These are phyloP conservation scores for Cyrtodaria siliqua DNA, from an alignment of 2,888 invertebrate genomes.

Conservation along the genomic window DNA sequence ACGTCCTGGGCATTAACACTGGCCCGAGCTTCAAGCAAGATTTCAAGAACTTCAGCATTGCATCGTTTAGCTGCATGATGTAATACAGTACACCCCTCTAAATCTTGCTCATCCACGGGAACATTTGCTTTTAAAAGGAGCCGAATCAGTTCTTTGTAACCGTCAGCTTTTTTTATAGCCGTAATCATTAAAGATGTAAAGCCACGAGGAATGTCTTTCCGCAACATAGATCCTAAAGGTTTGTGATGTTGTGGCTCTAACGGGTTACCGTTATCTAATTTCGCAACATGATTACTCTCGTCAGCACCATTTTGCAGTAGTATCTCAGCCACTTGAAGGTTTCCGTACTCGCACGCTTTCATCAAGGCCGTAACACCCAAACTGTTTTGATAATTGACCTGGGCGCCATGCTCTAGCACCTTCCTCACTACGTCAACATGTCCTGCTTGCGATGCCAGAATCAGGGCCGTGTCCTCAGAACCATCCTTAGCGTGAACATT, in stretches of 20 bases:
- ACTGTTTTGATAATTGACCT: constrained; percentile 42
- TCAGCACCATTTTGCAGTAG: constrained; percentile 46
- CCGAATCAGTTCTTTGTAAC: constrained; percentile 32
- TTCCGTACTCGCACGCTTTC: constrained; percentile 54
- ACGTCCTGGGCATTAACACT: constrained; percentile 48
- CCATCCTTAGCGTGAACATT: constrained; percentile 47
- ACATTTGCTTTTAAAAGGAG: constrained; percentile 43
- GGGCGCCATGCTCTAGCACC: constrained; percentile 35
- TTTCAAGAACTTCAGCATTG: constrained; percentile 33
- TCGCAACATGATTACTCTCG: constrained; percentile 14
- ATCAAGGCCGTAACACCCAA: constrained; percentile 51
- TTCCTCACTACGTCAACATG: constrained; percentile 38
- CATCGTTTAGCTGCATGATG: constrained; percentile 50
- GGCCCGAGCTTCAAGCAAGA: constrained; percentile 43
- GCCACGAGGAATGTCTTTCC: constrained; percentile 45
- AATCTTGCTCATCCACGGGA: constrained; percentile 48
- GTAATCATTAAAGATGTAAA: constrained; percentile 47
- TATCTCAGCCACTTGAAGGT: constrained; percentile 36
- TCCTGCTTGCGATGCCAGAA: constrained; percentile 44
- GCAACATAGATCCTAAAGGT: constrained; percentile 10
- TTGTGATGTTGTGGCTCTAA: constrained; percentile 11
- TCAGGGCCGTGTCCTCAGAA: constrained; percentile 49
- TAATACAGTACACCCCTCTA: constrained; percentile 48
- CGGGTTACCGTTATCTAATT: constrained; percentile 9
- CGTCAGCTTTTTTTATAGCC: constrained; percentile 35